These are phyloP conservation scores for Heliconius melpomene DNA, from an alignment of 1,140 invertebrate genomes.

Conservation along the genomic window DNA sequence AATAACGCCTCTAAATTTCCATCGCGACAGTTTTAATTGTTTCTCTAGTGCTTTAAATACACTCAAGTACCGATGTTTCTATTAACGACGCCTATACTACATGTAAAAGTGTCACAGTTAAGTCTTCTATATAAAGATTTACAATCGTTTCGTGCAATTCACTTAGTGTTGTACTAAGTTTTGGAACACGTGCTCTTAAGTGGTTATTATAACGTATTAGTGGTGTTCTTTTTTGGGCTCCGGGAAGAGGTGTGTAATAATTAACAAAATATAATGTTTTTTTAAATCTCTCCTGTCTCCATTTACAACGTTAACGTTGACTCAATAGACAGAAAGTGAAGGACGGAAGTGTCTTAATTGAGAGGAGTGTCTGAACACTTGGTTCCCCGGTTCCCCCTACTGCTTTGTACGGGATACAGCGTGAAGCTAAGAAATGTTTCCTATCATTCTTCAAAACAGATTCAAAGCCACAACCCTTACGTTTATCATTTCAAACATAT, in stretches of 20 bases:
- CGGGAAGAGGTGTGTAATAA: too few relatives aligned
- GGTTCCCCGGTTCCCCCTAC: too few relatives aligned
- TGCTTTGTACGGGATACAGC: too few relatives aligned
- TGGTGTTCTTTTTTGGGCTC: not conserved
- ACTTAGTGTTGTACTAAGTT: constrained; percentile 44
- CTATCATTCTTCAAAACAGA: not conserved
- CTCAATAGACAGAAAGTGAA: too few relatives aligned
- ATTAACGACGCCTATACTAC: constrained; percentile 56
- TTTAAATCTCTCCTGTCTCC: too few relatives aligned
- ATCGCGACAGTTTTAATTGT: constrained; percentile 71
- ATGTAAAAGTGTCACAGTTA: constrained; percentile 56
- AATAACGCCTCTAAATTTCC: constrained; percentile 65
- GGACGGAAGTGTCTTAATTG: too few relatives aligned
- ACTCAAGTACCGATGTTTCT: constrained; percentile 59
- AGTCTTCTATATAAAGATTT: constrained; percentile 58
- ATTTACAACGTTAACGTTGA: too few relatives aligned
- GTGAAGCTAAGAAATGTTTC: too few relatives aligned
- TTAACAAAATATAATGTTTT: too few relatives aligned
- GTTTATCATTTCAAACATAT: not conserved
- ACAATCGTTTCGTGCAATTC: constrained; percentile 45
- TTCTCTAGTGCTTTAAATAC: constrained; percentile 63
- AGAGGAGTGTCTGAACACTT: not conserved
- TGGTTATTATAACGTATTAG: not conserved
- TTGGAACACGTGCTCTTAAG: constrained; percentile 44
- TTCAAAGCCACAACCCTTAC: not conserved